Percentiles rank a stretch among this genome's conserved stretches.
Evolutionary conservation across 2,113 vertebrate genomes (phyloP).

Genomic region (Psephotus haematonotus): DNA sequence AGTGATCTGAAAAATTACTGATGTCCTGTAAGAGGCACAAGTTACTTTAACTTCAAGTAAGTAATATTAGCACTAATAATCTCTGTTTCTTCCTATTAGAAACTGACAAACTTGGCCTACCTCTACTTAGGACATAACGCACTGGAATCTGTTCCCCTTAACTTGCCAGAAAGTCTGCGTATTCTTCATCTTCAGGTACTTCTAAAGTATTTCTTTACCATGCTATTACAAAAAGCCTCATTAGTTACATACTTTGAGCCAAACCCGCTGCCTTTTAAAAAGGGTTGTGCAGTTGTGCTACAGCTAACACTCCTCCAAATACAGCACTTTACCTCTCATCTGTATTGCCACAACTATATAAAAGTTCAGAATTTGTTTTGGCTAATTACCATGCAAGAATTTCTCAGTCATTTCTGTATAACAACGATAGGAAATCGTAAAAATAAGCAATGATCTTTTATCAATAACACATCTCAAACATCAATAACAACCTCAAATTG

Average conservation of each 20-base stretch:
- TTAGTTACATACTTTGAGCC: not conserved
- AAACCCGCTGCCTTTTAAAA: not conserved
- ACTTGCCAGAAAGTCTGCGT: conserved; percentile 89
- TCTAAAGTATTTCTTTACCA: not conserved
- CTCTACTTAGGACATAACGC: conserved; percentile 89
- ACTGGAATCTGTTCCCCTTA: conserved; percentile 87
- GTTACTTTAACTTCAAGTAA: not conserved
- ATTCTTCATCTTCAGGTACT: conserved; percentile 92
- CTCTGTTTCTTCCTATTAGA: conserved; percentile 75
- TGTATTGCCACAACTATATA: not conserved
- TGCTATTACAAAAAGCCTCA: not conserved
- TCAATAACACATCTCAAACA: not conserved
- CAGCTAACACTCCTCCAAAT: not conserved
- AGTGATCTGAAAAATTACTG: not conserved
- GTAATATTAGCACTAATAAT: not conserved
- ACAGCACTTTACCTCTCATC: not conserved
- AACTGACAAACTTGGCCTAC: conserved; percentile 83
- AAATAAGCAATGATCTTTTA: not conserved
- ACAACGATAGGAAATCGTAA: not conserved
- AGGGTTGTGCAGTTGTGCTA: not conserved
- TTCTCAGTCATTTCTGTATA: not conserved
- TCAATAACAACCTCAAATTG: not conserved
- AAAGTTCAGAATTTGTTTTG: not conserved
- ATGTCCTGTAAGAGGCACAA: not conserved
- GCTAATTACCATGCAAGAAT: not conserved